phyloP scores from a whole-genome alignment of 2,113 vertebrate genomes.

The Ramphastos sulfuratus region DNA sequence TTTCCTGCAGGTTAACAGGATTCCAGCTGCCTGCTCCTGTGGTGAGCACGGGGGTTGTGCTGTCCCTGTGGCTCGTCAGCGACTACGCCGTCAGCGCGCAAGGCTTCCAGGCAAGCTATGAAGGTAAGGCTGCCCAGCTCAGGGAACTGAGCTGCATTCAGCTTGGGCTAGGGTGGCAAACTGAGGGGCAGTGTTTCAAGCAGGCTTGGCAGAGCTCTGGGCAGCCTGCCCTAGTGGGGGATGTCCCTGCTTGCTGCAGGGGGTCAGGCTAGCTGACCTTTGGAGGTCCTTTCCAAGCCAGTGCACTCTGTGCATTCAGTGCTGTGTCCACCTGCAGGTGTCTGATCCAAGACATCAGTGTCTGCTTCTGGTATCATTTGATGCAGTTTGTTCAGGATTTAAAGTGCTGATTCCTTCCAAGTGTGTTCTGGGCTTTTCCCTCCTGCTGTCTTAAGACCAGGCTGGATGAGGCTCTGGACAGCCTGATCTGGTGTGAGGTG shows the following conservation, averaged over 20 bases:
- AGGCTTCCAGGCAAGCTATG: slow-evolving; percentile 93
- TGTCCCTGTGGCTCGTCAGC: slow-evolving; percentile 91
- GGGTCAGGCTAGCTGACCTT: no score
- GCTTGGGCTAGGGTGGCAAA: not conserved
- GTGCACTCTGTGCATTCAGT: no score
- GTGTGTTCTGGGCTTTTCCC: not conserved
- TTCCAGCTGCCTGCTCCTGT: slow-evolving; percentile 96
- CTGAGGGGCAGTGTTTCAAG: not conserved
- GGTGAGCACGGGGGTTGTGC: slow-evolving; percentile 86
- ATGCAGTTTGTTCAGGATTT: not conserved
- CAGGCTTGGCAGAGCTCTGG: no score
- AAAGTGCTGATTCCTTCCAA: not conserved
- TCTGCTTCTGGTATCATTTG: not conserved
- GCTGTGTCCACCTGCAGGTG: no score
- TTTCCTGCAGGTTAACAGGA: slow-evolving; percentile 90
- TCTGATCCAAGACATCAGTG: not conserved
- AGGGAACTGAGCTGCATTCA: rapidly evolving
- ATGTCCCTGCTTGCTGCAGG: no score
- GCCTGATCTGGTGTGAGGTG: no score
- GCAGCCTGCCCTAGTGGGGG: no score
- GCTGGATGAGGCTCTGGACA: no score
- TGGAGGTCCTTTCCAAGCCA: no score
- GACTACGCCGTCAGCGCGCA: slow-evolving; percentile 98
- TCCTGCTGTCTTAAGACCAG: not conserved
- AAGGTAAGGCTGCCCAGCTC: slow-evolving; percentile 83